Evolutionary conservation across 2,113 vertebrate species (phyloP).

Genomic region (Ochotona princeps): DNA sequence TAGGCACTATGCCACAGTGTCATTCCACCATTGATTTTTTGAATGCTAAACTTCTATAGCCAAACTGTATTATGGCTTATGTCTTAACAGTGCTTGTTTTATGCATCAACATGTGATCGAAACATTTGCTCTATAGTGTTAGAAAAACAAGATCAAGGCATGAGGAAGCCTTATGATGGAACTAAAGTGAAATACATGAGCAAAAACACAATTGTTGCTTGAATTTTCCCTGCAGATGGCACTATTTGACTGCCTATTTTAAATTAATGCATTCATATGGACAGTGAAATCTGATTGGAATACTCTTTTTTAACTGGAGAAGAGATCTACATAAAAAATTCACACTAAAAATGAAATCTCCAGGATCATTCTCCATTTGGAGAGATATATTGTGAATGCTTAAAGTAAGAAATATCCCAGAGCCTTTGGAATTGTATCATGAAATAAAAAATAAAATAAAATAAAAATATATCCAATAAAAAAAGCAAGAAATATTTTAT

Average conservation of each 20-base stretch:
- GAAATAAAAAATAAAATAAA: no score
- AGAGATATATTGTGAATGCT: neutral
- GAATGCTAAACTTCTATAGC: conserved; percentile 15
- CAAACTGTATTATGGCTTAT: neutral
- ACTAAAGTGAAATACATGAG: neutral
- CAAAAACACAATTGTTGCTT: neutral
- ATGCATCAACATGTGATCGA: neutral
- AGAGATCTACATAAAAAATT: conserved; percentile 23
- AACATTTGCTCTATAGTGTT: conserved; percentile 17
- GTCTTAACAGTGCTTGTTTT: conserved; percentile 42
- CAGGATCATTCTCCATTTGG: neutral
- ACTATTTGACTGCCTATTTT: conserved; percentile 67
- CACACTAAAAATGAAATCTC: neutral
- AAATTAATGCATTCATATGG: conserved; percentile 65
- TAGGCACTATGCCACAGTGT: no score
- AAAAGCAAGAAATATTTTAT: neutral
- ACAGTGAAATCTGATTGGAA: conserved; percentile 40
- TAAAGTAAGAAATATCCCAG: neutral
- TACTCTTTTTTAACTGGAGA: conserved; percentile 44
- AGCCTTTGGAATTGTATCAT: no score
- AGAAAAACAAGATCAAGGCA: neutral
- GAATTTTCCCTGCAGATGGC: conserved; percentile 81
- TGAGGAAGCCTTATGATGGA: neutral
- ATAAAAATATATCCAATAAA: no score
- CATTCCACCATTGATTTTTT: neutral